Evolutionary conservation across 1,140 invertebrate species (phyloP), one percentile per base, ranked within the genome.

Genomic region (Glomeris maerens): DNA sequence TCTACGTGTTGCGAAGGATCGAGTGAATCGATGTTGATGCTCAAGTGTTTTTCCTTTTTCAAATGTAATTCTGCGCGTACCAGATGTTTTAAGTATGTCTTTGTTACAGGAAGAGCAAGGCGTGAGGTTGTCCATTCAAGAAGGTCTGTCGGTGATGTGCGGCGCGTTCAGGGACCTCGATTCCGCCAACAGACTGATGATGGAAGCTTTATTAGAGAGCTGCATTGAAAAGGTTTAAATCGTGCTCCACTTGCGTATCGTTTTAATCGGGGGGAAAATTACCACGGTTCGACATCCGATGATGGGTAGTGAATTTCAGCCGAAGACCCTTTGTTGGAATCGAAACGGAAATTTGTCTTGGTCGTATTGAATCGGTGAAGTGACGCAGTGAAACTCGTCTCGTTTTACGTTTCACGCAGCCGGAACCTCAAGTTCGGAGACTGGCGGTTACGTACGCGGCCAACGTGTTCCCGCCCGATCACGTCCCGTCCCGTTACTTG

Each of bases 361-460:
- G n/a, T n/a, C n/a, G n/a, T n/a, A n/a, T n/a, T n/a, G n/a, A n/a
- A n/a, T n/a, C n/a, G n/a, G n/a, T n/a, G n/a, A n/a, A n/a, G n/a
- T n/a, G n/a, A n/a, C n/a, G n/a, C n/a, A n/a, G n/a, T n/a, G n/a
- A n/a, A n/a, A n/a, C n/a, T n/a, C n/a, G n/a, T n/a, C n/a, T n/a
- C n/a, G n/a, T n/a, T n/a, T n/a, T 36, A 17, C 17, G 31, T 36
- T 36, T 29, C 26, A 4, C 49, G 47, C 77, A 75, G 23, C 72
- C 77, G 27, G 77, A 83, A 55, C 67, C 76, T 0, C 81, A 83
- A 65, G 78, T 83, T 2, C 70, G 88, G 53, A 81, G 84, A 62
- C 78, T 87, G 20, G 81, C 84, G 22, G 84, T 86, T 52, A 75
- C 85, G 52, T 90, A 88, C 65, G 76, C 84, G 1, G 77, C 80